These are phyloP conservation scores for Ciconia boyciana DNA, from an alignment of 2,113 vertebrate species.

Conservation along the genomic window DNA sequence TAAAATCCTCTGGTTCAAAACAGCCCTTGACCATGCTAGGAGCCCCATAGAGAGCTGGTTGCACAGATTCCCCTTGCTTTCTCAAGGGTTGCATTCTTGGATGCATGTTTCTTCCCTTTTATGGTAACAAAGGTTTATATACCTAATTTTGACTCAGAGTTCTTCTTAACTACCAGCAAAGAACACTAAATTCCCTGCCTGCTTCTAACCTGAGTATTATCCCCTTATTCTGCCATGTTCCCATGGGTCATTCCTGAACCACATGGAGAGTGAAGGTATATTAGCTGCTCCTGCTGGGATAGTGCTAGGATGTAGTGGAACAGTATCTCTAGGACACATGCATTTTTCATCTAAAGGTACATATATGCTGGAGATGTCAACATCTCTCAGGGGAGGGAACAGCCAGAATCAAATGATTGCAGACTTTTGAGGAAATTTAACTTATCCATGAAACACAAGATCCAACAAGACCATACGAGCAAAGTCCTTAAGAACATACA, in stretches of 20 bases:
- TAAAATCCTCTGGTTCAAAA: background rate
- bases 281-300: background rate
- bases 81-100: background rate
- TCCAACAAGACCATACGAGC: background rate
- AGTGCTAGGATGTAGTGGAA: background rate
- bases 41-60: background rate
- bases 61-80: background rate
- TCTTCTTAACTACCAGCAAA: background rate
- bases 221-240: background rate
- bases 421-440: background rate
- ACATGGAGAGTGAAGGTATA: background rate
- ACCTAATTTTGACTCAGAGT: background rate
- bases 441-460: background rate
- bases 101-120: background rate
- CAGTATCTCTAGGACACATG: background rate
- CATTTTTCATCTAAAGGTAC: background rate
- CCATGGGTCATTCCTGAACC: background rate
- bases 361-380: background rate
- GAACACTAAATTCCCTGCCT: background rate
- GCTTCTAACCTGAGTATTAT: background rate
- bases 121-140: background rate
- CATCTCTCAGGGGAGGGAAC: background rate
- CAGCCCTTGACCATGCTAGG: background rate
- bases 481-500: background rate
- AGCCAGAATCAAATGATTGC: background rate